A percentile compares a stretch with the other conserved stretches of the same genome.
Conservation (phyloP, 1,140 invertebrate genomes). For the Diuraphis noxia region DNA sequence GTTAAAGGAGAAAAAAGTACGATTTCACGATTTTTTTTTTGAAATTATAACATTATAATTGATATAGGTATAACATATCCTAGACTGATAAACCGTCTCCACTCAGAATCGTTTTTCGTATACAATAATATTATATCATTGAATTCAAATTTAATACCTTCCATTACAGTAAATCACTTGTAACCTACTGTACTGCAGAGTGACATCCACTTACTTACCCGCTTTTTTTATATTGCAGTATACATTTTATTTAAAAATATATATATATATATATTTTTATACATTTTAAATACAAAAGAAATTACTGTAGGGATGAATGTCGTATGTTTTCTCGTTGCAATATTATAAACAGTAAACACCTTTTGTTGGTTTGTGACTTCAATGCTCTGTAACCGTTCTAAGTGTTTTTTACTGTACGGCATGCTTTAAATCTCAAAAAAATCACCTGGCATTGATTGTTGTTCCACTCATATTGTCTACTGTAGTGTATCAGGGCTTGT, state of each 20-base stretch:
- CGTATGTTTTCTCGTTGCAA: background rate
- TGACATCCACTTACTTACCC: no score
- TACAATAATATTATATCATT: no score
- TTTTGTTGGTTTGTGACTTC: background rate
- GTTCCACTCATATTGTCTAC: constrained; percentile 21
- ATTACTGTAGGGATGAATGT: background rate
- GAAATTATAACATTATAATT: no score
- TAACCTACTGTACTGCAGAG: no score
- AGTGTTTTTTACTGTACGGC: background rate
- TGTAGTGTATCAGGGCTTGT: background rate
- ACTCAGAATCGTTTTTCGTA: no score
- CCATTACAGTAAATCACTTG: no score
- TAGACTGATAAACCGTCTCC: no score
- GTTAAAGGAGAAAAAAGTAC: no score
- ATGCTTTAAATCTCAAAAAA: background rate
- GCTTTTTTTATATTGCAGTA: background rate
- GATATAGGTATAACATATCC: no score
- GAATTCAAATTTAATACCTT: no score
- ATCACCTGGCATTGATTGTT: constrained; percentile 7
- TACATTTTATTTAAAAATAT: background rate
- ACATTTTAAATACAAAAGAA: background rate
- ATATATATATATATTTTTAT: background rate
- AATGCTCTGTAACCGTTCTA: background rate
- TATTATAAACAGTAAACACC: background rate
- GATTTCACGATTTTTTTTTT: no score